Conservation (phyloP, 1,140 invertebrate genomes). For the Meteorus sp. region DNA sequence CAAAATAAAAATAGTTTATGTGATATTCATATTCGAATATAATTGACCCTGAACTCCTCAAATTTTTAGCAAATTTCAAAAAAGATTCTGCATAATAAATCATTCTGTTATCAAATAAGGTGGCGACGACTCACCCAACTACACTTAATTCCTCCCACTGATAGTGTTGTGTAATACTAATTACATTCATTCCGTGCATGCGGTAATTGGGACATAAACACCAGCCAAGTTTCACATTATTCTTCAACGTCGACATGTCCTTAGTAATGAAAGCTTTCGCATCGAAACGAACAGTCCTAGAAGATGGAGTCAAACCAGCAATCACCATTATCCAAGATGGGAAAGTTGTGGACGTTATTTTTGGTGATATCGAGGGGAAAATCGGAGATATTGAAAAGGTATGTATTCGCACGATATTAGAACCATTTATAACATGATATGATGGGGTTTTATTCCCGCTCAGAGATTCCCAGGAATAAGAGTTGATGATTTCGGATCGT, state of each 20-base stretch:
- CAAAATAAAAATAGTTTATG: background rate
- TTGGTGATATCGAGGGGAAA: slow-evolving; percentile 13
- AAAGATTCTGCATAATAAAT: background rate
- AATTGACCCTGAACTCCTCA: background rate
- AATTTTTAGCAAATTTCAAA: background rate
- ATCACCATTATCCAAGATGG: slow-evolving; percentile 31
- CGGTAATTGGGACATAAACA: too few relatives aligned
- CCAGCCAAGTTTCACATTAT: too few relatives aligned
- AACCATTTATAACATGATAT: background rate
- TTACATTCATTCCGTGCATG: too few relatives aligned
- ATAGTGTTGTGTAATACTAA: too few relatives aligned
- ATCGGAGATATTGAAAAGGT: background rate
- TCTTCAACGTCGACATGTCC: too few relatives aligned
- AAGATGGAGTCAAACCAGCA: slow-evolving; percentile 30
- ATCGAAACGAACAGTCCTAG: slow-evolving; percentile 31
- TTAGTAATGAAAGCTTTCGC: slow-evolving; percentile 24
- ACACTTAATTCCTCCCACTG: too few relatives aligned
- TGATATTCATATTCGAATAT: background rate
- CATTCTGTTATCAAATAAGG: too few relatives aligned
- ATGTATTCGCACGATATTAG: background rate
- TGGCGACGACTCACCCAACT: too few relatives aligned
- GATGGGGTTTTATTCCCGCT: background rate
- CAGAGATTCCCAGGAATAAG: slow-evolving; percentile 31
- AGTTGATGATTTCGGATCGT: slow-evolving; percentile 61
- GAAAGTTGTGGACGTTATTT: slow-evolving; percentile 32